Conservation (phyloP, 2,888 invertebrate genomes). For the Gisinianus flammeolus region DNA sequence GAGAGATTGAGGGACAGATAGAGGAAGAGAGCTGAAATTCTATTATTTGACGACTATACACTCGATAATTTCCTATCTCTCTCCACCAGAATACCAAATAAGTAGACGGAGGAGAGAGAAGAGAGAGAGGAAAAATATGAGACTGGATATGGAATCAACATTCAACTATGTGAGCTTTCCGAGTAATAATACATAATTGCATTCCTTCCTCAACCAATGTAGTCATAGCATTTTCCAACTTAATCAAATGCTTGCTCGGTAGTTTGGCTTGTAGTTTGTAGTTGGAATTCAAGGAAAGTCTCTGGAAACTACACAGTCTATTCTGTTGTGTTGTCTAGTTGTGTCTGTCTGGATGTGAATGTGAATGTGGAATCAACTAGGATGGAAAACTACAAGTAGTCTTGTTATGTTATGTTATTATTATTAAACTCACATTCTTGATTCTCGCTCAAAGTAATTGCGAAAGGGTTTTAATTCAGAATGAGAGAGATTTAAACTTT, state of each 20-base stretch:
- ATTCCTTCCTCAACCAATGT: conserved; percentile 35
- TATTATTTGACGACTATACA: conserved; percentile 45
- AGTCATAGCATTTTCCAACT: conserved; percentile 22
- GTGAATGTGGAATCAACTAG: too few species aligned
- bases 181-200: conserved; percentile 38
- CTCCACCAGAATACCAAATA: conserved; percentile 46
- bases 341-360: too few species aligned
- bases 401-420: too few species aligned
- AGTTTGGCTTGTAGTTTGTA: too few species aligned
- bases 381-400: too few species aligned
- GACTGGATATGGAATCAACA: conserved; percentile 8
- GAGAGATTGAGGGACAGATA: too few species aligned
- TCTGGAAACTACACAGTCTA: too few species aligned
- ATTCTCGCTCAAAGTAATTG: conserved; percentile 8
- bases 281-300: neutral
- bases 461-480: neutral
- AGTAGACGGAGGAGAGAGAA: neutral
- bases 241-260: conserved; percentile 28
- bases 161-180: conserved; percentile 22
- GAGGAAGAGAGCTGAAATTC: neutral
- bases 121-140: conserved; percentile 31
- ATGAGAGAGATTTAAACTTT: conserved; percentile 1
- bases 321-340: too few species aligned
- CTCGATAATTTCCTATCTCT: conserved; percentile 41
- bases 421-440: conserved; percentile 10